A percentile compares a stretch with the other conserved stretches of the same genome.
Conservation (phyloP, 2,797 vertebrate genomes). For the Astyanax mexicanus region DNA sequence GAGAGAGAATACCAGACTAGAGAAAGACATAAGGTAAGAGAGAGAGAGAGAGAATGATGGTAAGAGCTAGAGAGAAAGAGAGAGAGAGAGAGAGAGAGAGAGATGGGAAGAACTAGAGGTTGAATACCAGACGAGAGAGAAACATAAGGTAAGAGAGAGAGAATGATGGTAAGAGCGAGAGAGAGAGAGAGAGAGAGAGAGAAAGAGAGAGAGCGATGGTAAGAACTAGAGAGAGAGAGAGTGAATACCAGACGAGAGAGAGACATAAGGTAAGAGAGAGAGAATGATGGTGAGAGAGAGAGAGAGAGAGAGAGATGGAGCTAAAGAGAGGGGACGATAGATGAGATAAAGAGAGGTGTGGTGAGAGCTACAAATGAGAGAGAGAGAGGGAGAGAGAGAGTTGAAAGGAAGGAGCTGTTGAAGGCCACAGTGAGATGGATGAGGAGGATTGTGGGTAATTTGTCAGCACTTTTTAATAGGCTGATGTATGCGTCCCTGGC, state of each 20-base stretch:
- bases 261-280: not conserved
- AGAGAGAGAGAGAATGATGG: not conserved
- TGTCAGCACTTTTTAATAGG: conserved; percentile 46
- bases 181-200: not conserved
- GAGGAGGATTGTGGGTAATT: conserved; percentile 51
- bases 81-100: not conserved
- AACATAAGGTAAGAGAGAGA: too few species aligned
- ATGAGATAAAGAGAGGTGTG: conserved; percentile 33
- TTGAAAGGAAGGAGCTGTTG: conserved; percentile 13
- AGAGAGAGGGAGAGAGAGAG: not conserved
- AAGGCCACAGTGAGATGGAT: conserved; percentile 14
- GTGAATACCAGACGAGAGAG: too few species aligned
- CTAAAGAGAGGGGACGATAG: not conserved
- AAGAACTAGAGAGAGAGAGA: not conserved
- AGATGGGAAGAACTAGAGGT: not conserved
- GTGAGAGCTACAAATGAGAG: too few species aligned
- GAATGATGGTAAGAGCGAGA: too few species aligned
- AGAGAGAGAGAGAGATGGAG: not conserved
- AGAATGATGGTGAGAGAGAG: conserved; percentile 10
- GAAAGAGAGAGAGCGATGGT: not conserved
- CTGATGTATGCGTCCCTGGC: conserved; percentile 27
- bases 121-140: too few species aligned
- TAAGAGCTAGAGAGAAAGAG: not conserved
- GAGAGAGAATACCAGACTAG: not conserved
- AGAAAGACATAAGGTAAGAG: not conserved